These are phyloP conservation scores for Idaea aversata DNA, from an alignment of 2,888 invertebrate species.

Conservation along the genomic window DNA sequence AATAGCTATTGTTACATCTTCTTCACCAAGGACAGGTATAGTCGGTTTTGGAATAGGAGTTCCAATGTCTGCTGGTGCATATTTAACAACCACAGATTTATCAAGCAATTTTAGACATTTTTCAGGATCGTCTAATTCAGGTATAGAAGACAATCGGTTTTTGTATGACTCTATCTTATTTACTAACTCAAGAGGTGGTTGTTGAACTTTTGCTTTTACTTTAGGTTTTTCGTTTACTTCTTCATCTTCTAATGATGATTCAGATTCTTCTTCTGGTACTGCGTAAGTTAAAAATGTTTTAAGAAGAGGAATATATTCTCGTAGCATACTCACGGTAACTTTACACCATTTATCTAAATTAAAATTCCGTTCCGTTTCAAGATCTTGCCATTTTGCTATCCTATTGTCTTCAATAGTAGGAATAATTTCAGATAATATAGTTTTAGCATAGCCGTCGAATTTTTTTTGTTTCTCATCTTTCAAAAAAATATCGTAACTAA, in stretches of 20 bases:
- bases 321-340: slow-evolving; percentile 32
- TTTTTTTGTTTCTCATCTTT: slow-evolving; percentile 50
- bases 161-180: slow-evolving; percentile 33
- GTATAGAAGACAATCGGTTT: slow-evolving; percentile 42
- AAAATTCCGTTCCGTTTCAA: slow-evolving; percentile 56
- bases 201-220: slow-evolving; percentile 17
- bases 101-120: slow-evolving; percentile 42
- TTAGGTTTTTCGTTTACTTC: slow-evolving; percentile 12
- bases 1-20: slow-evolving; percentile 67
- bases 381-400: slow-evolving; percentile 52
- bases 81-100: slow-evolving; percentile 43
- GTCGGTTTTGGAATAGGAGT: slow-evolving; percentile 42
- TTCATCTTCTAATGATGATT: slow-evolving; percentile 3
- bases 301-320: slow-evolving; percentile 44
- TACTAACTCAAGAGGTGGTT: slow-evolving; percentile 20
- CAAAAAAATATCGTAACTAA: slow-evolving; percentile 52
- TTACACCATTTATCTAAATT: slow-evolving; percentile 62
- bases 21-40: slow-evolving; percentile 66
- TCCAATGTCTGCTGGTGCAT: slow-evolving; percentile 59
- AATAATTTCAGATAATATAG: slow-evolving; percentile 64
- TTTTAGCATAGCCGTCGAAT: slow-evolving; percentile 45
- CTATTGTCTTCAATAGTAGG: slow-evolving; percentile 62
- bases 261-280: slow-evolving; percentile 7
- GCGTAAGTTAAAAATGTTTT: slow-evolving; percentile 26
- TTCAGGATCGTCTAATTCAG: slow-evolving; percentile 51